Evolutionary conservation across 2,888 invertebrate species (phyloP).

Genomic region (Oxycera nigricornis): DNA sequence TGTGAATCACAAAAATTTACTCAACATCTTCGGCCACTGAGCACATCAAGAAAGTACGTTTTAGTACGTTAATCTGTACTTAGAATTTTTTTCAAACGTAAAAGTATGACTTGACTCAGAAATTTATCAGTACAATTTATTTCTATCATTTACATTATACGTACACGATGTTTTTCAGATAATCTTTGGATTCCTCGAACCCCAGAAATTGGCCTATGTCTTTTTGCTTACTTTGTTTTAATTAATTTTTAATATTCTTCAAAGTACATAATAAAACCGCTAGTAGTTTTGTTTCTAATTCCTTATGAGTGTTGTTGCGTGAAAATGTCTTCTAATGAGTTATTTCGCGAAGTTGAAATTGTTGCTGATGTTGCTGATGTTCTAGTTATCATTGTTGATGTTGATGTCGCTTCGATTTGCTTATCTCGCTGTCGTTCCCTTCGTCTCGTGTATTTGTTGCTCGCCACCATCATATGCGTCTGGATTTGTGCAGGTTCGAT

Average conservation of each 20-base stretch:
- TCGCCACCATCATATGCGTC: constrained; percentile 1
- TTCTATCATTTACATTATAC: constrained; percentile 18
- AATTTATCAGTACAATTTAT: constrained; percentile 1
- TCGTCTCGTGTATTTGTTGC: constrained; percentile 59
- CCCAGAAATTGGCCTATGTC: constrained; percentile 47
- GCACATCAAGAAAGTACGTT: constrained; percentile 42
- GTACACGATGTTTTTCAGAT: background rate
- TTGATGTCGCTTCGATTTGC: constrained; percentile 16
- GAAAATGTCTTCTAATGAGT: constrained; percentile 36
- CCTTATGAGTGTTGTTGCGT: constrained; percentile 32
- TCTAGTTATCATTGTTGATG: constrained; percentile 1
- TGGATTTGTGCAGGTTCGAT: constrained; percentile 55
- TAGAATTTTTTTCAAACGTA: background rate
- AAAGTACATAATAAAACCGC: constrained; percentile 48
- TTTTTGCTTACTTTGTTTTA: constrained; percentile 41
- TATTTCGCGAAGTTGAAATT: constrained; percentile 16
- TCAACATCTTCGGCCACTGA: constrained; percentile 44
- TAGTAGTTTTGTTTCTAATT: constrained; percentile 19
- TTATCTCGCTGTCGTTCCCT: constrained; percentile 49
- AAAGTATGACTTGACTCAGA: background rate
- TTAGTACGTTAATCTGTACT: constrained; percentile 21
- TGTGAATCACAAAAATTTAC: too few species aligned
- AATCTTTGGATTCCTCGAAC: constrained; percentile 40
- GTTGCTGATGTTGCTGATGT: constrained; percentile 16
- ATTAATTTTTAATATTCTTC: constrained; percentile 35